Evolutionary conservation across 64 coral and sea anemone genomes (phyloP).

Genomic region (Trachythela sp.): DNA sequence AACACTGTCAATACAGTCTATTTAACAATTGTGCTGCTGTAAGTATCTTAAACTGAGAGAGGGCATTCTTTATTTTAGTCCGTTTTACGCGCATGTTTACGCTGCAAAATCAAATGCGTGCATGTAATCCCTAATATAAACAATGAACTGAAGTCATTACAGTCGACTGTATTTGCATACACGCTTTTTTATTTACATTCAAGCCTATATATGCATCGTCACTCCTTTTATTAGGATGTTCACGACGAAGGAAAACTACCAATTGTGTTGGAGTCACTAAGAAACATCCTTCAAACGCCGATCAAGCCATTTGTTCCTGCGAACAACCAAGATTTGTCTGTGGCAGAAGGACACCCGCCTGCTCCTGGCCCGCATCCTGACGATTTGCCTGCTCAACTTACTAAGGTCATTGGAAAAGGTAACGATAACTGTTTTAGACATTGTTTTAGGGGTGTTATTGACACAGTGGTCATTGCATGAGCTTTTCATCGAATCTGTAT

Average conservation of each 20-base stretch:
- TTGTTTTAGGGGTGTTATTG: neutral
- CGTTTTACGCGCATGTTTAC: too few relatives aligned
- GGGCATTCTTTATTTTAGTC: too few relatives aligned
- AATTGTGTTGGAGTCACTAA: neutral
- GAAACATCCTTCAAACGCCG: neutral
- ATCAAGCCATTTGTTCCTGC: neutral
- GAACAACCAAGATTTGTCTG: neutral
- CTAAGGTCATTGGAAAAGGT: conserved; percentile 96
- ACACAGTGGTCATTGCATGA: too few relatives aligned
- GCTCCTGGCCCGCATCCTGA: conserved; percentile 54
- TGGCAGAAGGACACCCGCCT: neutral
- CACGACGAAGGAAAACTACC: neutral
- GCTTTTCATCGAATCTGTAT: too few relatives aligned
- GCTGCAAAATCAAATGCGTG: neutral
- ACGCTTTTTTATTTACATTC: too few relatives aligned
- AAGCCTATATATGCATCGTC: too few relatives aligned
- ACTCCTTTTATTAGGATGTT: neutral
- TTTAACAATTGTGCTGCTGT: too few relatives aligned
- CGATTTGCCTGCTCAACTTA: conserved; percentile 75
- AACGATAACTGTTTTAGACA: neutral
- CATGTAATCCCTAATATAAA: neutral
- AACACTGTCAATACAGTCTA: neutral
- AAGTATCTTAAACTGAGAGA: too few relatives aligned
- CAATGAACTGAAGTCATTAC: too few relatives aligned
- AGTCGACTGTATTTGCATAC: too few relatives aligned